Conservation (phyloP, 2,888 invertebrate genomes). For the Stictocephala bisonia region DNA sequence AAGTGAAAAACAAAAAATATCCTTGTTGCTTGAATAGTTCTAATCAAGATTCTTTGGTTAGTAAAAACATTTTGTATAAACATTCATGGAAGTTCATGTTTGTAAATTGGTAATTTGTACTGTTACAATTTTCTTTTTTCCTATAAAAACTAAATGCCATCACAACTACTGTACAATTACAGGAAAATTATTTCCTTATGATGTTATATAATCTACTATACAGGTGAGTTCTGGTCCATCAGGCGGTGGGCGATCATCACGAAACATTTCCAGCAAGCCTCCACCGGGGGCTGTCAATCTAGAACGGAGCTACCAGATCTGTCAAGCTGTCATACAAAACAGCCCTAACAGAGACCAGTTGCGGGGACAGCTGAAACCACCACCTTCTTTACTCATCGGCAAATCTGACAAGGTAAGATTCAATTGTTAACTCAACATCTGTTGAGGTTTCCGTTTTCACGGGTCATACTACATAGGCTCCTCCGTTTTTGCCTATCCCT, state of each 20-base stretch:
- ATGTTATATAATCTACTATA: neutral
- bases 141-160: neutral
- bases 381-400: constrained; percentile 75
- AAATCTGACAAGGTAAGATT: constrained; percentile 42
- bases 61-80: too few species aligned
- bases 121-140: too few species aligned
- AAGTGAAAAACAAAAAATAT: too few species aligned
- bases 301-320: constrained; percentile 95
- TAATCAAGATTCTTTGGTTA: too few species aligned
- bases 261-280: constrained; percentile 75
- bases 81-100: too few species aligned
- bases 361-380: constrained; percentile 86
- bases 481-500: too few species aligned
- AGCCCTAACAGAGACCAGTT: constrained; percentile 91
- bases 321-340: constrained; percentile 85
- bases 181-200: neutral
- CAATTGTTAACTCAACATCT: too few species aligned
- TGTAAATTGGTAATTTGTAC: too few species aligned
- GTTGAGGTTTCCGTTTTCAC: too few species aligned
- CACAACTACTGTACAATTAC: neutral
- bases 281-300: constrained; percentile 93
- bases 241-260: constrained; percentile 57
- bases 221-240: constrained; percentile 30
- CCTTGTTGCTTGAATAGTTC: too few species aligned
- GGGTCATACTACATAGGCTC: too few species aligned